These are phyloP conservation scores for Scelioninae gen. 1 DNA, from an alignment of 2,888 invertebrate genomes.

Conservation along the genomic window DNA sequence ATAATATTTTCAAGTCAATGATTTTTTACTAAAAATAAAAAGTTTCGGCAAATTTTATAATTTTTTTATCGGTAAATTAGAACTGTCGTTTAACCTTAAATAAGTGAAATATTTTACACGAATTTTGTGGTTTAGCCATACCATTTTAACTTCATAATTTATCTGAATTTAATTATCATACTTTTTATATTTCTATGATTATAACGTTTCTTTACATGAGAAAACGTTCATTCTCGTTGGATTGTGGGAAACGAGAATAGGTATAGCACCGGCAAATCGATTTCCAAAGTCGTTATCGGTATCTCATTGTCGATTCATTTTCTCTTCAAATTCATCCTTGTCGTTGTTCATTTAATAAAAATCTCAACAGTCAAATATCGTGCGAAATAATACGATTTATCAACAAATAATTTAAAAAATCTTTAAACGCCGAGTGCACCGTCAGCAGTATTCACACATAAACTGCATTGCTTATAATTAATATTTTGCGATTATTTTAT, in stretches of 20 bases:
- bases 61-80: no score
- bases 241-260: conserved; percentile 18
- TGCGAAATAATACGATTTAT: conserved; percentile 17
- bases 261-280: conserved; percentile 37
- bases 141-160: no score
- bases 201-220: background rate
- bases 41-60: no score
- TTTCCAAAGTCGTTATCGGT: conserved; percentile 41
- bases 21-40: no score
- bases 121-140: no score
- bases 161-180: background rate
- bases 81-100: no score
- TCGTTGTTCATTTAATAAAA: conserved; percentile 37
- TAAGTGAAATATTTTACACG: no score
- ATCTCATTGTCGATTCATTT: conserved; percentile 34
- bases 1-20: background rate
- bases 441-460: no score
- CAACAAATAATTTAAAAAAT: conserved; percentile 17
- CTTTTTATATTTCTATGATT: no score
- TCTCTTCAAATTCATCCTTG: conserved; percentile 28
- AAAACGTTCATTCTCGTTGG: conserved; percentile 17
- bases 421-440: conserved; percentile 2
- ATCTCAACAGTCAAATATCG: conserved; percentile 37
- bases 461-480: no score
- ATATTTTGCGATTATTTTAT: no score